These are phyloP conservation scores for Rallus crepitans DNA, from an alignment of 2,797 vertebrate species.

Conservation along the genomic window DNA sequence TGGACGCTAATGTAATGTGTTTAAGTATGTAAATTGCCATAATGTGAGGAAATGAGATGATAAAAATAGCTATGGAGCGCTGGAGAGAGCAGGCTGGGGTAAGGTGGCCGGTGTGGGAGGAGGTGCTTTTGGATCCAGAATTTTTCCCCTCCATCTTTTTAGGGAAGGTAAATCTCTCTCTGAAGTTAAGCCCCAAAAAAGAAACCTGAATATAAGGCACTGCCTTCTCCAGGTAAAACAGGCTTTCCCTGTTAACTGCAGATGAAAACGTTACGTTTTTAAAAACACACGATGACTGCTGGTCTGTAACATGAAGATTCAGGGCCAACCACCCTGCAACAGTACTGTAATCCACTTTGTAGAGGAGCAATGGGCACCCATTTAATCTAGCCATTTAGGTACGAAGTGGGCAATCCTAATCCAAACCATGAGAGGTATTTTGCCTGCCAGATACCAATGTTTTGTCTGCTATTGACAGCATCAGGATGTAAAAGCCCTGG, in stretches of 20 bases:
- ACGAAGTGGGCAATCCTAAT: not conserved
- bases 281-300: not conserved
- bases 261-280: not conserved
- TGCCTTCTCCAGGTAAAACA: not conserved
- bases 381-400: not conserved
- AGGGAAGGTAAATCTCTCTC: not conserved
- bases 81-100: not conserved
- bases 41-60: conserved; percentile 80
- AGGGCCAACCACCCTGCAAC: not conserved
- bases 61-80: conserved; percentile 74
- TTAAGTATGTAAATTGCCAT: conserved; percentile 80
- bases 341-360: not conserved
- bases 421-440: not conserved
- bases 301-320: not conserved
- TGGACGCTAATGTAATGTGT: conserved; percentile 69
- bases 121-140: conserved; percentile 5
- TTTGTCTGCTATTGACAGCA: not conserved
- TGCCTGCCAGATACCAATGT: not conserved
- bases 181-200: not conserved
- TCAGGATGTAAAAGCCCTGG: not conserved
- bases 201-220: not conserved
- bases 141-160: not conserved
- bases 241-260: not conserved
- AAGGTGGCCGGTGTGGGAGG: conserved; percentile 38
- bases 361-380: not conserved